Percentiles rank a stretch among this genome's conserved stretches.
Evolutionary conservation across 2,888 invertebrate species (phyloP).

Genomic region (Dorcus hopei): DNA sequence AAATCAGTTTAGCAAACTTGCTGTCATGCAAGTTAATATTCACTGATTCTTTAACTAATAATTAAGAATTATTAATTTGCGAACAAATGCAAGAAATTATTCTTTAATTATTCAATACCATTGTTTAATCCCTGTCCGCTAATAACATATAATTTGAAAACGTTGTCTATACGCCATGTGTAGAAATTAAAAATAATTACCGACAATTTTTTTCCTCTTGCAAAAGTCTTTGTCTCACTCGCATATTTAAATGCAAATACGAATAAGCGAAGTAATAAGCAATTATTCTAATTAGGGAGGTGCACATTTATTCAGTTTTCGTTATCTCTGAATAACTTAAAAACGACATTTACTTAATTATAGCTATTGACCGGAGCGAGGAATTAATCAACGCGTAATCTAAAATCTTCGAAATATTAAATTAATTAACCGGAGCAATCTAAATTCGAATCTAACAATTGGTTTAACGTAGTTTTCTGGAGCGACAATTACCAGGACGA

Average conservation of each 20-base stretch:
- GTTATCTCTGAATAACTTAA: constrained; percentile 20
- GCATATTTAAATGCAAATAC: constrained; percentile 18
- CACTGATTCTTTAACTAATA: no score
- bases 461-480: constrained; percentile 19
- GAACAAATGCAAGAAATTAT: no score
- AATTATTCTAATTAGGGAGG: constrained; percentile 27
- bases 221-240: constrained; percentile 8
- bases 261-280: constrained; percentile 23
- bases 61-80: no score
- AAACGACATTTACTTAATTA: constrained; percentile 21
- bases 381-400: constrained; percentile 22
- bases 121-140: background rate
- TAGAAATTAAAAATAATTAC: constrained; percentile 15
- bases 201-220: constrained; percentile 10
- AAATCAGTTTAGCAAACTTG: no score
- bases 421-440: constrained; percentile 24
- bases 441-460: constrained; percentile 26
- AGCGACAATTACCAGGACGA: background rate
- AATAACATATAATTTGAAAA: background rate
- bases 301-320: constrained; percentile 16
- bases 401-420: constrained; percentile 24
- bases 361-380: constrained; percentile 16
- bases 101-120: no score
- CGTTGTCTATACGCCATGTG: background rate
- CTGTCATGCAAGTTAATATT: no score